Base-by-base conservation (phyloP, 2,113 vertebrate species). In the Leptobrachium leishanense region DNA sequence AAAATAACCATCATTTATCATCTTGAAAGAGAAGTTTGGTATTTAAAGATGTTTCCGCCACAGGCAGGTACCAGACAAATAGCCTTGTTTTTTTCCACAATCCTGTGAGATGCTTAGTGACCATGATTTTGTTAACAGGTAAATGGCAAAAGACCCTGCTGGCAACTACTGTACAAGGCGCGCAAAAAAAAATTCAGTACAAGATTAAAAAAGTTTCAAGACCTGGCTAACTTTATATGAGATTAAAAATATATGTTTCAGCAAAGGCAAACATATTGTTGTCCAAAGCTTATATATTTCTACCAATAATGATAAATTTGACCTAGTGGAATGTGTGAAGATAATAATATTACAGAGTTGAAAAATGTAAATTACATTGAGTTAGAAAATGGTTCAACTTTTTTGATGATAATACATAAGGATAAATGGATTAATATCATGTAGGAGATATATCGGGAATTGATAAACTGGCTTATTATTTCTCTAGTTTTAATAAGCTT, bases 31-130 rank as follows among this genome's bases (percentile, higher is more conserved):
- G 44, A 67, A 67, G 31, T 39, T 72, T 79, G 62, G 62, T 73
- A 79, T 72, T 79, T 79, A 79, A 79, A 79, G 77, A 79, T 79
- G 62, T 67, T 73, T 65, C 62, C 73, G 77, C 77, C 50, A 79
- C 46, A 73, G 77, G 77, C 77, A 57, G 62, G 59, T 43, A 65
- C 42, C 63, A 73, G 63, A 73, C 70, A 57, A 79, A 79, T 79
- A 73, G 62, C 62, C 59, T 73, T 66, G 46, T 73, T 79, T 54
- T 72, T 46, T 73, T 72, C 46, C 15, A 43, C 59, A 79, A 39
- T 39, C 43, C 44, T 65, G 39, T 6, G 70, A 13, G 77, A 79
- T 65, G 59, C 69, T 79, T 73, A 79, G 70, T 79, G 77, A 79
- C 70, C 77, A 73, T 79, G 77, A 73, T 79, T 67, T 79, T 64